Percentiles rank a stretch among this genome's conserved stretches.
Evolutionary conservation across 1,140 invertebrate species (phyloP).

Genomic region (Cyclina sinensis): DNA sequence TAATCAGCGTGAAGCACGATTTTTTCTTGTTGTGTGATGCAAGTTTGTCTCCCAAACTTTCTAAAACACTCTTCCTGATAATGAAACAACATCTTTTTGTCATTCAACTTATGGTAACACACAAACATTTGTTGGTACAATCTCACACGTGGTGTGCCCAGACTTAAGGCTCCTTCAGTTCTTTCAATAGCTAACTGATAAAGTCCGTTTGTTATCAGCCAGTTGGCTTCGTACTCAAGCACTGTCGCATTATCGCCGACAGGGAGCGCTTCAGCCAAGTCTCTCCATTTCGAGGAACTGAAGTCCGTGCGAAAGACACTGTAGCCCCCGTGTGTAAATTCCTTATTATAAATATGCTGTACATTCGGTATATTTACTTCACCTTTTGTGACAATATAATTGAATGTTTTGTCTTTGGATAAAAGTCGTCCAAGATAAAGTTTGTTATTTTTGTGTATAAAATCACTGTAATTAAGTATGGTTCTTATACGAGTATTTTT

Average conservation of each 20-base stretch:
- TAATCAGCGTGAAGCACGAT: slow-evolving; percentile 68
- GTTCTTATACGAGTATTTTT: slow-evolving; percentile 36
- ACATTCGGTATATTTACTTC: not conserved
- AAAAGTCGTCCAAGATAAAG: slow-evolving; percentile 54
- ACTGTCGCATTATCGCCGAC: slow-evolving; percentile 60
- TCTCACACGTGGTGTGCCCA: slow-evolving; percentile 52
- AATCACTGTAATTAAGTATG: slow-evolving; percentile 61
- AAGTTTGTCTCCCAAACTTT: slow-evolving; percentile 48
- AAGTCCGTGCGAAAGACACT: slow-evolving; percentile 38
- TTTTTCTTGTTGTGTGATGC: slow-evolving; percentile 66
- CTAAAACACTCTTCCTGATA: slow-evolving; percentile 63
- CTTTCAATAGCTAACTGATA: slow-evolving; percentile 63
- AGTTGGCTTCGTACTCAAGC: slow-evolving; percentile 72
- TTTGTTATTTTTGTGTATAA: slow-evolving; percentile 62
- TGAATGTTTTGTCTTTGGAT: slow-evolving; percentile 40
- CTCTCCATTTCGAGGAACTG: not conserved
- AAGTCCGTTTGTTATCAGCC: slow-evolving; percentile 67
- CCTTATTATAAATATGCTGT: slow-evolving; percentile 16
- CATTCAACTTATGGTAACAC: slow-evolving; percentile 59
- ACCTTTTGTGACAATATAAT: slow-evolving; percentile 63
- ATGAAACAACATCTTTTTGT: slow-evolving; percentile 22
- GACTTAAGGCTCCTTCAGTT: slow-evolving; percentile 45
- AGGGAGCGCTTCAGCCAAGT: not conserved
- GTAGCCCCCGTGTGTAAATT: slow-evolving; percentile 26
- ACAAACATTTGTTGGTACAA: slow-evolving; percentile 67